phyloP scores from a whole-genome alignment of 2,113 vertebrate genomes.

The Lontra canadensis region DNA sequence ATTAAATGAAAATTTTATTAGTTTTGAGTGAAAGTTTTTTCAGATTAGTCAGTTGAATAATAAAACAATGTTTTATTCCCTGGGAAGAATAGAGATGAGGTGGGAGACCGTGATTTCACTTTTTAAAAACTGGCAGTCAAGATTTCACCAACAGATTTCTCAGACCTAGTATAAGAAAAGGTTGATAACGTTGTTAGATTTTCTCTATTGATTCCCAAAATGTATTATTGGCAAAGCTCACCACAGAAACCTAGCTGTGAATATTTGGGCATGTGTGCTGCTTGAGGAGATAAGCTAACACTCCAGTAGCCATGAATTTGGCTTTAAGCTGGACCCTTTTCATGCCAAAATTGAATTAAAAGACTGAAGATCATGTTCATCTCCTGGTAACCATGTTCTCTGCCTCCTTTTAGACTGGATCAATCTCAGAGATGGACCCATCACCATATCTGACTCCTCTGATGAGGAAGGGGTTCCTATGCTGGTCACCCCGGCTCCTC shows the following conservation, averaged over 20 bases:
- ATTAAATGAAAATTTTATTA: conserved; percentile 11
- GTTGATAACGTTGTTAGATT: neutral
- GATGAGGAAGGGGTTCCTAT: conserved; percentile 91
- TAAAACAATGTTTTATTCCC: conserved; percentile 9
- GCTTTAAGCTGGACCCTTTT: neutral
- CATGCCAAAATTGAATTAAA: neutral
- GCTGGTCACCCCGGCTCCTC: conserved; percentile 83
- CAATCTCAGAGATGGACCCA: conserved; percentile 84
- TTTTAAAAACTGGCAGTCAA: neutral
- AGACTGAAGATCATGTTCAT: neutral
- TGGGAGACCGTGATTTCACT: neutral
- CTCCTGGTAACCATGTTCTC: neutral
- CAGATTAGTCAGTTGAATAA: neutral
- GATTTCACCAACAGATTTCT: conserved; percentile 8
- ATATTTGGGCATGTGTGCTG: neutral
- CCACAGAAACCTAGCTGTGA: neutral
- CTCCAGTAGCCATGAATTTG: neutral
- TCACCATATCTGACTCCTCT: conserved; percentile 94
- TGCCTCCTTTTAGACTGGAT: conserved; percentile 82
- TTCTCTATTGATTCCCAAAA: neutral
- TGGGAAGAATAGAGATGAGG: neutral
- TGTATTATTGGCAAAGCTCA: neutral
- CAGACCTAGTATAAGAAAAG: neutral
- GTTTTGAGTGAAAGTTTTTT: conserved; percentile 18
- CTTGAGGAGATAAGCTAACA: neutral